Conservation (phyloP, 1,140 invertebrate species). For the Chelonus insularis region DNA sequence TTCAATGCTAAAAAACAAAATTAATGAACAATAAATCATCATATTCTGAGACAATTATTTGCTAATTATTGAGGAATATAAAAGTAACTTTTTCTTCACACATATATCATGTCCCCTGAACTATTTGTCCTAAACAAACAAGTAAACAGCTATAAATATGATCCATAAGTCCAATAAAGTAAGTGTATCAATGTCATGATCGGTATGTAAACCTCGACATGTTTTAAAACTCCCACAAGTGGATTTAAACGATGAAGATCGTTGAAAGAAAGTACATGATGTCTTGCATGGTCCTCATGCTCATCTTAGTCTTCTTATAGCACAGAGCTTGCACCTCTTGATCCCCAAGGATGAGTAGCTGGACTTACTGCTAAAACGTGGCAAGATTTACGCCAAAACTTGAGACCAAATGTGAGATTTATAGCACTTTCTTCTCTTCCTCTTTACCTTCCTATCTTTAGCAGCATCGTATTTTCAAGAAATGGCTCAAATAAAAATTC, state of each 20-base stretch:
- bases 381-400: conserved; percentile 58
- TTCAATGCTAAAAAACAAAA: no score
- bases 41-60: no score
- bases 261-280: background rate
- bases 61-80: no score
- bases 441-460: conserved; percentile 11
- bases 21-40: no score
- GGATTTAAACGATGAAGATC: conserved; percentile 41
- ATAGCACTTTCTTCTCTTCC: conserved; percentile 35
- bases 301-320: conserved; percentile 3
- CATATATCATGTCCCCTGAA: no score
- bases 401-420: conserved; percentile 57
- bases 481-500: no score
- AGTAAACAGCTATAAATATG: no score
- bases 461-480: background rate
- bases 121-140: no score
- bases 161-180: no score
- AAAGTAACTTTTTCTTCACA: no score
- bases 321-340: conserved; percentile 38
- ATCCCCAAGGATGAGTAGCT: conserved; percentile 54
- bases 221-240: conserved; percentile 56
- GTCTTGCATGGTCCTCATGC: background rate
- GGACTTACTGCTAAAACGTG: conserved; percentile 61
- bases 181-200: conserved; percentile 33
- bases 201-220: conserved; percentile 39